Evolutionary conservation across 1,140 invertebrate species (phyloP), one percentile per base, ranked within the genome.

Genomic region (Sarcophaga peregrina): DNA sequence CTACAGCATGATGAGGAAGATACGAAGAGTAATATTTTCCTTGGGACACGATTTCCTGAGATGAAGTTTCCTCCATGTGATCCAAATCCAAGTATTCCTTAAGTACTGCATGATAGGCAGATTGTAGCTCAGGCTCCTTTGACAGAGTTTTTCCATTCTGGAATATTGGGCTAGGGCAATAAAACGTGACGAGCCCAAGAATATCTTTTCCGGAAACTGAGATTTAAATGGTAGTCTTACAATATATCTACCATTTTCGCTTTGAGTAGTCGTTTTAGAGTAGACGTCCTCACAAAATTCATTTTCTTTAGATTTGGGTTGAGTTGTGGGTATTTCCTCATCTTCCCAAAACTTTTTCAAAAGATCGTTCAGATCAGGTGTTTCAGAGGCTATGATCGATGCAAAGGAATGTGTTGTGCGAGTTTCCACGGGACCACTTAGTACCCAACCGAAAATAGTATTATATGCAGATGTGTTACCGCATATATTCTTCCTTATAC

Each of bases 151-250:
- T n/a, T 52, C 17, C 48, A 52, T 50, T 50, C 47, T n/a, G 3
- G 75, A 7, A 50, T 78, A 78, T 78, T 52, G 75, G 17, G n/a
- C 75, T 17, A 78, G 75, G 17, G 47, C 47, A 10, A 52, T n/a
- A 17, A 78, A 50, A 50, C 80, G 52, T 48, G 74, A 76, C 3
- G 74, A 47, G 13, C 46, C 74, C 7, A 81, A n/a, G 37, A 50
- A 81, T 8, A 81, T 58, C 37, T 62, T 17, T 45, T 68, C n/a
- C 25, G 80, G 80, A 81, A 62, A 81, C 1, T 81, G 52, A 8
- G 37, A 17, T 81, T 62, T 81, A 46, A 81, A 81, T n/a, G 54
- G 54, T 3, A 81, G 37, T 62, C 80, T 48, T 81, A 81, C 80
- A 45, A 81, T n/a, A 25, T 81, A 68, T 81, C 80, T n/a, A n/a